These are phyloP conservation scores for Drosophila pseudotalamancana DNA, from an alignment of 2,888 invertebrate genomes.

Conservation along the genomic window DNA sequence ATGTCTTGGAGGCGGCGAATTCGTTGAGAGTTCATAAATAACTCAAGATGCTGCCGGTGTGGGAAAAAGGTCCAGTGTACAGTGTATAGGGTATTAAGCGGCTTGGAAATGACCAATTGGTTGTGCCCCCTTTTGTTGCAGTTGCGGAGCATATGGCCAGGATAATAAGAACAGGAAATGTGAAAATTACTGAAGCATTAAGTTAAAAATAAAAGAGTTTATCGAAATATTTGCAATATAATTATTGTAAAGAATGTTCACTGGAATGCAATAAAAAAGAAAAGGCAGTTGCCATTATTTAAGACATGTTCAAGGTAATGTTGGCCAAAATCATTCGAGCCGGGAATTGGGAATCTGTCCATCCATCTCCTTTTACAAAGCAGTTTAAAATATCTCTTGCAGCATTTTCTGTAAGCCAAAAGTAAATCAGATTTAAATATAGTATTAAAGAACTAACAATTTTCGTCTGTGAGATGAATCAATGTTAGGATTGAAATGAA, in stretches of 20 bases:
- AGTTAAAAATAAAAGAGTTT: constrained; percentile 2
- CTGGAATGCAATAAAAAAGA: background rate
- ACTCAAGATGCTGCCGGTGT: constrained; percentile 42
- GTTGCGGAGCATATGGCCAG: constrained; percentile 22
- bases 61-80: background rate
- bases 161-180: constrained; percentile 27
- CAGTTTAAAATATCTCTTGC: too few species aligned
- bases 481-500: background rate
- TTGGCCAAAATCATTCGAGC: too few species aligned
- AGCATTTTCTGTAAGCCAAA: too few species aligned
- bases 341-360: too few species aligned
- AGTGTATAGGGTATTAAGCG: constrained; percentile 29
- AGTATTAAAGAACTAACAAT: background rate
- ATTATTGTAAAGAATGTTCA: background rate
- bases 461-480: background rate
- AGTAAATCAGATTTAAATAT: too few species aligned
- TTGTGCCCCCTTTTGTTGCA: constrained; percentile 6
- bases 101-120: constrained; percentile 42
- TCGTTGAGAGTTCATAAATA: constrained; percentile 68
- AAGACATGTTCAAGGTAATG: background rate
- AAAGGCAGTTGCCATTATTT: too few species aligned
- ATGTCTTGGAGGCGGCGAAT: constrained; percentile 41
- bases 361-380: too few species aligned
- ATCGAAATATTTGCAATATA: background rate
- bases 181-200: constrained; percentile 20